Conservation (phyloP, 2,888 invertebrate species). For the Biston betularia region DNA sequence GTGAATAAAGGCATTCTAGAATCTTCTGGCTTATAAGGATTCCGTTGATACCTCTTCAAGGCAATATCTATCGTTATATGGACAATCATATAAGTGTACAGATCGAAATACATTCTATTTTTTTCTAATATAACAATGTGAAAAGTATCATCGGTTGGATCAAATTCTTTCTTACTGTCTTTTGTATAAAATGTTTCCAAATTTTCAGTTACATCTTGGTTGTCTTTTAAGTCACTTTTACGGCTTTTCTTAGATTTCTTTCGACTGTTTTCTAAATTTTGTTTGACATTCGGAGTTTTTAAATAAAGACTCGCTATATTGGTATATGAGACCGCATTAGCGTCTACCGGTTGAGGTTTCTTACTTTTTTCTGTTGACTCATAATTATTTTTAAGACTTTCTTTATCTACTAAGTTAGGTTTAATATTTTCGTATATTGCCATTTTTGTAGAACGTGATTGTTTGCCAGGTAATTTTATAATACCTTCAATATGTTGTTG, state of each 20-base stretch:
- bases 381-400: background rate
- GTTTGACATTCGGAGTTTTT: slow-evolving; percentile 8
- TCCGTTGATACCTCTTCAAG: slow-evolving; percentile 1
- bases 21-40: background rate
- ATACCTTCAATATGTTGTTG: slow-evolving; percentile 16
- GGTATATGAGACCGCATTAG: background rate
- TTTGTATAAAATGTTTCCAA: background rate
- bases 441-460: slow-evolving; percentile 9
- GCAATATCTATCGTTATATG: slow-evolving; percentile 1
- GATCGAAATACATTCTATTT: slow-evolving; percentile 9
- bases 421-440: background rate
- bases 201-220: background rate
- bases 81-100: slow-evolving; percentile 13
- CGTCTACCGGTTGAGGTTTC: background rate
- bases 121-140: slow-evolving; percentile 4
- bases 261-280: slow-evolving; percentile 10
- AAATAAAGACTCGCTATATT: slow-evolving; percentile 13
- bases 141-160: background rate
- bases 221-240: slow-evolving; percentile 1
- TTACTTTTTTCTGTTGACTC: background rate
- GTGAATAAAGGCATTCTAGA: background rate
- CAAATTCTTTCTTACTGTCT: slow-evolving; percentile 8
- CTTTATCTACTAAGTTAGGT: background rate
- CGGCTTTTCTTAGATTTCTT: slow-evolving; percentile 11
- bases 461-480: slow-evolving; percentile 12